A percentile compares a stretch with the other conserved stretches of the same genome.
phyloP scores from a whole-genome alignment of 2,888 invertebrate species.

The Himalopsyche anomala region DNA sequence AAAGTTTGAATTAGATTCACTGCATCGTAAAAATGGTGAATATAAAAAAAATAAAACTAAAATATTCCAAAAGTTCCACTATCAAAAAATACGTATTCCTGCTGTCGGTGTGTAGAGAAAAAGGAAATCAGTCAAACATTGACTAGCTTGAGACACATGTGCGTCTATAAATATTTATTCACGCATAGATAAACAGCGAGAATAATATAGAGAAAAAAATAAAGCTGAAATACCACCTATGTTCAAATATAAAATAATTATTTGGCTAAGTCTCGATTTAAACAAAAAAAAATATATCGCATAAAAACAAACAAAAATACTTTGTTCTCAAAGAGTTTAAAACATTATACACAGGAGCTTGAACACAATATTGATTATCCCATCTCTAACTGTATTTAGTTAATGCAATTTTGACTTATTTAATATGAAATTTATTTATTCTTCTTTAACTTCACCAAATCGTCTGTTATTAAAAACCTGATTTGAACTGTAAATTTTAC shows the following conservation, averaged over 20 bases:
- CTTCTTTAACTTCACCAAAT: too few species aligned
- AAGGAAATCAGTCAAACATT: slow-evolving; percentile 12
- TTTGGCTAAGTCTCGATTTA: too few species aligned
- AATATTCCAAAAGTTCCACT: not conserved
- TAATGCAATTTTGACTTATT: too few species aligned
- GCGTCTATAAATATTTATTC: not conserved
- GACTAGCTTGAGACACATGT: not conserved
- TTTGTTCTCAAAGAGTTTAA: too few species aligned
- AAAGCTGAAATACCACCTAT: not conserved
- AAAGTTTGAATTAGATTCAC: not conserved
- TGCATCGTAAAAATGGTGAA: slow-evolving; percentile 3
- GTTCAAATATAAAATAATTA: not conserved
- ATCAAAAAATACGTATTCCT: not conserved
- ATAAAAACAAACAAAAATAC: too few species aligned
- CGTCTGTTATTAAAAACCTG: too few species aligned
- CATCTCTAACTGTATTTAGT: too few species aligned
- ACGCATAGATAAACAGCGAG: not conserved
- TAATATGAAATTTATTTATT: too few species aligned
- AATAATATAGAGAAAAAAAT: not conserved
- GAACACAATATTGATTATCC: too few species aligned
- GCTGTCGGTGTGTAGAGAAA: not conserved
- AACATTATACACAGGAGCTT: too few species aligned
- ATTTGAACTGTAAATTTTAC: too few species aligned
- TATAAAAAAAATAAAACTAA: not conserved
- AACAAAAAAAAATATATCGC: too few species aligned